Conservation (phyloP, 2,888 invertebrate genomes). For the Acleris holmiana region DNA sequence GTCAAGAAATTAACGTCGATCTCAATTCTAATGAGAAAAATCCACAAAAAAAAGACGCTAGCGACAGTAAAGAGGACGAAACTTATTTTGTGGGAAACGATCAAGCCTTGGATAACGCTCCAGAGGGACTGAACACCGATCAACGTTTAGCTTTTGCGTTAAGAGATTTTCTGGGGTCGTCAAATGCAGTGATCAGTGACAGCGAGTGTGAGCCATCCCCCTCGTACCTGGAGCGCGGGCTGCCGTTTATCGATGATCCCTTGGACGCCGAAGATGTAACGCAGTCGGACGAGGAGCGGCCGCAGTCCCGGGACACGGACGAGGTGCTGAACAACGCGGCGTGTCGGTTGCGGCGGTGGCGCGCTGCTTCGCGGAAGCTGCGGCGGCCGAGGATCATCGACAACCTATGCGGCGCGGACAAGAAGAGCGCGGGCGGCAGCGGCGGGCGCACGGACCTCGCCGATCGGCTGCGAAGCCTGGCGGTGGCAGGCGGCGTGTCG, state of each 20-base stretch:
- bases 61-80: conserved; percentile 54
- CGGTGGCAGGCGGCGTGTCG: conserved; percentile 75
- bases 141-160: conserved; percentile 70
- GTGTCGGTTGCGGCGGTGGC: conserved; percentile 78
- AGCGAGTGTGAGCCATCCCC: conserved; percentile 54
- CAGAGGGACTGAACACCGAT: conserved; percentile 62
- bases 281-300: conserved; percentile 68
- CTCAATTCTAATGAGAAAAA: conserved; percentile 68
- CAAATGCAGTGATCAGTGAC: conserved; percentile 51
- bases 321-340: conserved; percentile 75
- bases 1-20: conserved; percentile 74
- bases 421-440: conserved; percentile 54
- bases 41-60: conserved; percentile 58
- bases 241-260: conserved; percentile 74
- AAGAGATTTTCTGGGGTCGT: conserved; percentile 67
- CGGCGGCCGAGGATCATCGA: conserved; percentile 78
- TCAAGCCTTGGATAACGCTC: conserved; percentile 52
- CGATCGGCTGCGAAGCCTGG: conserved; percentile 73
- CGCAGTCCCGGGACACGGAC: conserved; percentile 62
- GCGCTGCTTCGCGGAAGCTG: conserved; percentile 79
- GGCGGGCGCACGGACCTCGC: conserved; percentile 76
- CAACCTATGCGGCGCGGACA: conserved; percentile 68
- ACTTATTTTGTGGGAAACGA: conserved; percentile 54
- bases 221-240: conserved; percentile 54
- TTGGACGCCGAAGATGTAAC: conserved; percentile 54